Conservation (phyloP, 2,113 vertebrate species). For the Aepyceros melampus region DNA sequence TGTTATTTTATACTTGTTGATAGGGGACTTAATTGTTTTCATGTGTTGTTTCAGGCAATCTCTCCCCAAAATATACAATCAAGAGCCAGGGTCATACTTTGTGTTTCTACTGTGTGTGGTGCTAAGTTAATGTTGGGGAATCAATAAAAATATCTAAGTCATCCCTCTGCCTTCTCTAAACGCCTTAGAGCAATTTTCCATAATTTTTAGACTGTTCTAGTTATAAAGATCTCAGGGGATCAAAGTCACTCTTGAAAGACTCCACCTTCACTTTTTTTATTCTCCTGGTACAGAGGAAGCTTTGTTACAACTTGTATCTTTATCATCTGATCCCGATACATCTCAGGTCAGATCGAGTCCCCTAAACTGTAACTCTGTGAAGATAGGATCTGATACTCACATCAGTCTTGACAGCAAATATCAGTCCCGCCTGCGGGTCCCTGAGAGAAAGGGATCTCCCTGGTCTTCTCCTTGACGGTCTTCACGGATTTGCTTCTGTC, state of each 20-base stretch:
- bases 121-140: neutral
- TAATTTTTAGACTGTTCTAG: constrained; percentile 16
- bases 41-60: neutral
- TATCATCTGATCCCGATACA: neutral
- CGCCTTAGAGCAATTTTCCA: neutral
- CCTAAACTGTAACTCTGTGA: neutral
- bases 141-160: neutral
- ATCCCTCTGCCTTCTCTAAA: neutral
- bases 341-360: neutral
- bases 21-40: constrained; percentile 48
- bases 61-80: constrained; percentile 25
- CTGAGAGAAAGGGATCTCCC: neutral
- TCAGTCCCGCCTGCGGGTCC: neutral
- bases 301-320: neutral
- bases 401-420: neutral
- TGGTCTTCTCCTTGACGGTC: neutral
- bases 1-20: constrained; percentile 9
- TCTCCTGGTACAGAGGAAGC: neutral
- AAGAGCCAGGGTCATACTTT: neutral
- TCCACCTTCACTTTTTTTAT: neutral
- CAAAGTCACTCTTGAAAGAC: neutral
- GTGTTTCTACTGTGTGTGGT: neutral
- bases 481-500: neutral
- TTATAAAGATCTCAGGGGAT: neutral
- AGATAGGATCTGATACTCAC: neutral